A percentile compares a stretch with the other conserved stretches of the same genome.
phyloP scores from a whole-genome alignment of 2,888 invertebrate species.

The Trichopria drosophilae region DNA sequence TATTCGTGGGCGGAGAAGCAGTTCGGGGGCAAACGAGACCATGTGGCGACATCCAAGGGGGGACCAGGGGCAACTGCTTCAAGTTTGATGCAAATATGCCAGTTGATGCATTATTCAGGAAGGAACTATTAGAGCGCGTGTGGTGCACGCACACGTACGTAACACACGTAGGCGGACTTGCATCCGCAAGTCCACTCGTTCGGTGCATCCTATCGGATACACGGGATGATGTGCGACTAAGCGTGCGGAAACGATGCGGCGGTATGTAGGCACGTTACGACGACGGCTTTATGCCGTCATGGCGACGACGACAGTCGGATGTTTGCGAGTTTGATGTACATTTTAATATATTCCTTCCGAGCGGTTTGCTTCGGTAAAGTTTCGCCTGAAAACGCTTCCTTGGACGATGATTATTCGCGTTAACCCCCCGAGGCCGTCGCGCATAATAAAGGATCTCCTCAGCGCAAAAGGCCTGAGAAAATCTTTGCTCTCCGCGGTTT shows the following conservation, averaged over 20 bases:
- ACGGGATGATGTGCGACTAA: slow-evolving; percentile 43
- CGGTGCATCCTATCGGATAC: slow-evolving; percentile 36
- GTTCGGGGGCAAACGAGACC: slow-evolving; percentile 28
- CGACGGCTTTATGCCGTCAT: slow-evolving; percentile 34
- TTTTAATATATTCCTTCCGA: slow-evolving; percentile 49
- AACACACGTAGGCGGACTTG: slow-evolving; percentile 25
- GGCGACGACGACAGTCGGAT: slow-evolving; percentile 12
- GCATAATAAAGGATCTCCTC: slow-evolving; percentile 33
- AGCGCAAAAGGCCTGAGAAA: slow-evolving; percentile 3
- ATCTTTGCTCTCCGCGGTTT: slow-evolving; percentile 8
- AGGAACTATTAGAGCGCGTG: slow-evolving; percentile 51
- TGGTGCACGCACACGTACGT: slow-evolving; percentile 28
- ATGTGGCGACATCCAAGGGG: slow-evolving; percentile 26
- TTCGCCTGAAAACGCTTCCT: no score
- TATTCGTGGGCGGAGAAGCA: slow-evolving; percentile 42
- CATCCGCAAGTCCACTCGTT: slow-evolving; percentile 26
- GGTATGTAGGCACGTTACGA: no score
- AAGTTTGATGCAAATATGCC: slow-evolving; percentile 53
- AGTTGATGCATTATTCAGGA: slow-evolving; percentile 53
- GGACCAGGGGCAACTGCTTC: slow-evolving; percentile 44
- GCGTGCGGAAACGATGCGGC: slow-evolving; percentile 44
- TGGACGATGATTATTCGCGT: slow-evolving; percentile 17
- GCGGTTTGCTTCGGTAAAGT: slow-evolving; percentile 37
- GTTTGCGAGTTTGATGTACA: slow-evolving; percentile 29
- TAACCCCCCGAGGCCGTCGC: slow-evolving; percentile 34